Base-by-base conservation (phyloP, 2,113 vertebrate species). In the Cheilinus undulatus region DNA sequence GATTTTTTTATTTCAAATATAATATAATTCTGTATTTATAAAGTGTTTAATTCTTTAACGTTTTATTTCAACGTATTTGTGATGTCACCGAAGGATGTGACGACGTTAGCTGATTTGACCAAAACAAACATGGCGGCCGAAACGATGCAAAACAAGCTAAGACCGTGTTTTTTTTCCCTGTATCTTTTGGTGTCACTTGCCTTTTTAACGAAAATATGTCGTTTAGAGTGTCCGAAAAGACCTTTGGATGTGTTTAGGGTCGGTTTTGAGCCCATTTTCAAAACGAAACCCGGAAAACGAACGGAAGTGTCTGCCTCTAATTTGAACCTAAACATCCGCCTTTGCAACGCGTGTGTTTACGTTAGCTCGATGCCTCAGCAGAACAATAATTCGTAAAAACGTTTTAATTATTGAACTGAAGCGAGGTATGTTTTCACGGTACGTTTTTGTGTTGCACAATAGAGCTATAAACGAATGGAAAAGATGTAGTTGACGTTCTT, bases 251-350 rank as follows among this genome's bases (percentile, higher is more conserved):
- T 58, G 49, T 11, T 58, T 7, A 3, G 28, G n/a, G 1, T 0
- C 0, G 0, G 1, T 19, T 49, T 0, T 40, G 2, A 23, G 20
- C 12, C 11, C 5, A 45, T 13, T 28, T 1, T 13, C 4, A 19
- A 19, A 34, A 7, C 36, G 59, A 57, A 79, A 73, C 67, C 36
- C 20, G 27, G 27, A 79, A 68, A 54, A 38, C 1, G 40, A 74
- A n/a, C 82, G 86, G 85, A 89, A 90, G 87, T 75, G 14, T 27
- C 0, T 4, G 20, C 0, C 20, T 28, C 36, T 19, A 4, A 48
- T 93, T 93, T 82, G 71, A 91, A 91, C 51, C 32, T 19, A 90
- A 91, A 92, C 92, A 90, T 91, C 88, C 88, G 90, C 71, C 24
- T 48, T 0, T 22, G 43, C 10, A 34, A 26, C 65, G 68, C 79